These are phyloP conservation scores for Tetrapedia diversipes DNA, from an alignment of 2,888 invertebrate species.

Conservation along the genomic window DNA sequence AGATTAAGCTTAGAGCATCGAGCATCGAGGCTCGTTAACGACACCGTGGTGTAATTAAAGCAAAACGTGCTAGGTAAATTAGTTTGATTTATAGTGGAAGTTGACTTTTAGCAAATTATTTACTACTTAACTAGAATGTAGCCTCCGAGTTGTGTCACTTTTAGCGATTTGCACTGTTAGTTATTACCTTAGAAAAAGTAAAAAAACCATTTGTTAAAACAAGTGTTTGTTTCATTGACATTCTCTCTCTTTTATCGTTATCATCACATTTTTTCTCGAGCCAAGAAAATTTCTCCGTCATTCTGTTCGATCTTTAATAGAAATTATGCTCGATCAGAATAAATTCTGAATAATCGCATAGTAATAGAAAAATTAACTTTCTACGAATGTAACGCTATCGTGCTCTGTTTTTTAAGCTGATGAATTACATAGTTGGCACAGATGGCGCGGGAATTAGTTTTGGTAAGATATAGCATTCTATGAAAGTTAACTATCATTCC, in stretches of 20 bases:
- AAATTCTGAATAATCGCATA: neutral
- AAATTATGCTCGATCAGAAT: neutral
- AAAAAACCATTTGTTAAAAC: too few relatives aligned
- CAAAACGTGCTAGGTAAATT: conserved; percentile 4
- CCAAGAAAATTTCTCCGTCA: neutral
- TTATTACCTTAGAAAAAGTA: too few relatives aligned
- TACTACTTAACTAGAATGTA: conserved; percentile 14
- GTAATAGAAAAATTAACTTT: conserved; percentile 9
- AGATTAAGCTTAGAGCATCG: too few relatives aligned
- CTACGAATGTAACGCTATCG: conserved; percentile 6
- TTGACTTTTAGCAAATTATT: conserved; percentile 36
- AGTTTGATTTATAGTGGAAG: neutral
- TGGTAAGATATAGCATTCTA: conserved; percentile 34
- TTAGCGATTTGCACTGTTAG: too few relatives aligned
- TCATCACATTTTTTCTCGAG: too few relatives aligned
- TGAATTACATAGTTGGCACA: conserved; percentile 48
- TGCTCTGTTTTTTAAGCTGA: neutral
- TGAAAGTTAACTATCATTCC: conserved; percentile 38
- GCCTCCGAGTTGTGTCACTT: too few relatives aligned
- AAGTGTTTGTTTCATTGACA: too few relatives aligned
- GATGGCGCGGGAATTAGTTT: conserved; percentile 60
- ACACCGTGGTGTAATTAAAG: conserved; percentile 19
- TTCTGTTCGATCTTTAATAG: neutral
- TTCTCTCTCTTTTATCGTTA: too few relatives aligned
- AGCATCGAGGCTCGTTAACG: neutral